Percentiles rank a stretch among this genome's conserved stretches.
Conservation (phyloP, 23 tunicate genomes). For the Diplosoma virens region DNA sequence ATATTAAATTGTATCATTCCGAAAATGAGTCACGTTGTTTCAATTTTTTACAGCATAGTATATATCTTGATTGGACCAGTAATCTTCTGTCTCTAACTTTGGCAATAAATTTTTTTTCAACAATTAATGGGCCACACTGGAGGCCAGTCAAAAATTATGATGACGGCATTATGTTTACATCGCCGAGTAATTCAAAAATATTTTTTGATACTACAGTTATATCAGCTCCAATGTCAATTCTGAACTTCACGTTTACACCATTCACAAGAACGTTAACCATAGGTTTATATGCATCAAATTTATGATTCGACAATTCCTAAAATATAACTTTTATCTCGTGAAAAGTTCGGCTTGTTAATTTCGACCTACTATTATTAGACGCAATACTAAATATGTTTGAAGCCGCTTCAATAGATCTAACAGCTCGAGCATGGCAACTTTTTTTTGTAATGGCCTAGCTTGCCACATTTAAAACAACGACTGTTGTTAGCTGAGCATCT, state of each 20-base stretch:
- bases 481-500: not conserved
- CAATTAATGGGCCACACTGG: not conserved
- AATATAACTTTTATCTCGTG: not conserved
- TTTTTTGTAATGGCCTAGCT: constrained; percentile 8
- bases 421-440: no score
- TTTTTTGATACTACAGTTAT: not conserved
- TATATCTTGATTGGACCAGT: no score
- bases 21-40: no score
- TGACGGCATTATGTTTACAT: not conserved
- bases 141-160: not conserved
- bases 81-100: no score
- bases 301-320: not conserved
- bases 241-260: not conserved
- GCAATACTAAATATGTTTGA: no score
- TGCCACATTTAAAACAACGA: not conserved
- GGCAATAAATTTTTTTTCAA: constrained; percentile 5
- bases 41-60: no score
- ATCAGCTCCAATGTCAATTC: constrained; percentile 17
- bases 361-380: no score
- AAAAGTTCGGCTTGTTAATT: no score
- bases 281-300: not conserved
- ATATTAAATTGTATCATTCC: no score
- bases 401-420: no score
- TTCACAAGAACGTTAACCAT: not conserved
- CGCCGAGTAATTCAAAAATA: not conserved